Percentiles rank a stretch among this genome's conserved stretches.
Conservation (phyloP, 2,888 invertebrate genomes). For the Octonoba sinensis region DNA sequence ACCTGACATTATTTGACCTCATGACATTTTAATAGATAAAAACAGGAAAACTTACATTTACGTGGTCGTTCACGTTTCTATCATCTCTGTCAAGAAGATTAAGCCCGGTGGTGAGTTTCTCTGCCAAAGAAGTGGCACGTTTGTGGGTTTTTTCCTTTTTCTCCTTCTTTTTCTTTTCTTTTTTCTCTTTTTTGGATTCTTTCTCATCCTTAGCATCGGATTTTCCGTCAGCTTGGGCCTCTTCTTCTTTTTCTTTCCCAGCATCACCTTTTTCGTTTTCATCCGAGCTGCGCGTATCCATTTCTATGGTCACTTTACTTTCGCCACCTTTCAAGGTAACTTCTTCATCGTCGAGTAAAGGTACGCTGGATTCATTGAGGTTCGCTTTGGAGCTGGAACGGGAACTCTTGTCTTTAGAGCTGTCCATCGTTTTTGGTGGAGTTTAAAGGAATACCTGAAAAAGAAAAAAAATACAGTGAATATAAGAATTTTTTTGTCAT, state of each 20-base stretch:
- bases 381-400: constrained; percentile 67
- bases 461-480: neutral
- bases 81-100: constrained; percentile 71
- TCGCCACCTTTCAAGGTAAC: constrained; percentile 35
- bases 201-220: constrained; percentile 66
- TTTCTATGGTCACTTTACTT: constrained; percentile 67
- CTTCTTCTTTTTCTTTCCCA: constrained; percentile 49
- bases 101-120: constrained; percentile 69
- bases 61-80: constrained; percentile 68
- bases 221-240: constrained; percentile 66
- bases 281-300: constrained; percentile 64
- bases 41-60: constrained; percentile 67
- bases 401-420: constrained; percentile 58
- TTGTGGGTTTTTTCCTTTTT: constrained; percentile 33
- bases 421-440: constrained; percentile 21
- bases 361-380: constrained; percentile 68
- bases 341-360: constrained; percentile 66
- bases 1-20: too few species aligned
- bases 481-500: too few species aligned
- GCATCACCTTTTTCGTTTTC: constrained; percentile 27
- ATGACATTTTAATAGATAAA: too few species aligned
- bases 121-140: constrained; percentile 59
- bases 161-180: constrained; percentile 21
- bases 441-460: neutral
- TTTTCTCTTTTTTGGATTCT: constrained; percentile 31